These are phyloP conservation scores for Sciaenops ocellatus DNA, from an alignment of 2,797 vertebrate genomes.

Conservation along the genomic window DNA sequence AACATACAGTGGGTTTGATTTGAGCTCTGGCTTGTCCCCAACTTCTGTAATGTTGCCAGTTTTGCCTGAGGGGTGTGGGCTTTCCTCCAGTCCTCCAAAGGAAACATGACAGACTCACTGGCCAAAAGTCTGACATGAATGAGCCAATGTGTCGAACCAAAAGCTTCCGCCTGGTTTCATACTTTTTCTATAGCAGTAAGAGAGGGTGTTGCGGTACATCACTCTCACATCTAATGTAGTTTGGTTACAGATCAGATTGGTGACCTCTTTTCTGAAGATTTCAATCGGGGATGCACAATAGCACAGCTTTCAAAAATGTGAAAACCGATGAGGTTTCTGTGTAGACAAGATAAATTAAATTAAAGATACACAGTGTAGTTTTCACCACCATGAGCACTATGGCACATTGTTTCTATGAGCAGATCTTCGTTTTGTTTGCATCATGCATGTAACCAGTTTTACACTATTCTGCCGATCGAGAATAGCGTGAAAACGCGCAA, in stretches of 20 bases:
- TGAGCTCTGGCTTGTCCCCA: slow-evolving; percentile 65
- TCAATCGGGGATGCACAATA: neutral
- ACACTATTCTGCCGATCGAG: neutral
- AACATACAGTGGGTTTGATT: slow-evolving; percentile 74
- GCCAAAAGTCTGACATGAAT: slow-evolving; percentile 48
- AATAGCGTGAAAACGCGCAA: too few relatives aligned
- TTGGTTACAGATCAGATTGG: slow-evolving; percentile 4
- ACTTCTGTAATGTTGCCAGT: slow-evolving; percentile 62
- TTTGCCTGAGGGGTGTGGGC: slow-evolving; percentile 68
- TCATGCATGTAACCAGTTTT: neutral
- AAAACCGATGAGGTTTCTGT: slow-evolving; percentile 1
- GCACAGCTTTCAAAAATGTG: neutral
- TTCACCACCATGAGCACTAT: neutral
- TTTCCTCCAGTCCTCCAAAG: slow-evolving; percentile 64
- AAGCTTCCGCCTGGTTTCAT: slow-evolving; percentile 38
- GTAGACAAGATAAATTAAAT: slow-evolving; percentile 13
- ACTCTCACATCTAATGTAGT: slow-evolving; percentile 7
- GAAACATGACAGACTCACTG: slow-evolving; percentile 53
- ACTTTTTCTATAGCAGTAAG: neutral
- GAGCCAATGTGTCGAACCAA: slow-evolving; percentile 58
- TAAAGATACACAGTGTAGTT: slow-evolving; percentile 17
- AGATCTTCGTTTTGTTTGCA: neutral
- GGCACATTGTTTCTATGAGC: neutral
- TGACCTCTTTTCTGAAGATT: slow-evolving; percentile 11
- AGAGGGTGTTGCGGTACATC: slow-evolving; percentile 18